These are phyloP conservation scores for Marmota flaviventris DNA, from an alignment of 2,113 vertebrate genomes.

Conservation along the genomic window DNA sequence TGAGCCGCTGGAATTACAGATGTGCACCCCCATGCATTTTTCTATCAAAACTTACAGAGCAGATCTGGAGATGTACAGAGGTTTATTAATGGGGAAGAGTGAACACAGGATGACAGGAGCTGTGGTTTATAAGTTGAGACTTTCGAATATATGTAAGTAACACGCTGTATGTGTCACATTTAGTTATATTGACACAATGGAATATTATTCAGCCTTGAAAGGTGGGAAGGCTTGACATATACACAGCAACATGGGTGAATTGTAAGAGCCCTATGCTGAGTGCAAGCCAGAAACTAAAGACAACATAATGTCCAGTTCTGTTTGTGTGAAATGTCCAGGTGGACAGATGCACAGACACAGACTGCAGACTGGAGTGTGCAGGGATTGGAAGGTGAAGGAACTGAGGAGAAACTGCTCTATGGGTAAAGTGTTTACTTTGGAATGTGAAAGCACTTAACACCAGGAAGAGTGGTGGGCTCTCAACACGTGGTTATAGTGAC, in stretches of 20 bases:
- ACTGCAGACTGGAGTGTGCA: background rate
- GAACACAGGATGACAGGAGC: background rate
- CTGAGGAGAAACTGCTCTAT: background rate
- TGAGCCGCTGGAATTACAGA: too few relatives aligned
- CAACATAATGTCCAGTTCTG: too few relatives aligned
- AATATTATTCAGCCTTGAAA: too few relatives aligned
- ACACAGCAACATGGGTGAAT: too few relatives aligned
- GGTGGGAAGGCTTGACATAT: too few relatives aligned
- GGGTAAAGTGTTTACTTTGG: background rate
- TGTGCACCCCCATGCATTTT: background rate
- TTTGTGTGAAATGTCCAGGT: background rate
- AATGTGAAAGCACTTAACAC: accelerated
- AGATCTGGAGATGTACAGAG: background rate
- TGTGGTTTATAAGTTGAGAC: too few relatives aligned
- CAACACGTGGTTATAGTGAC: too few relatives aligned
- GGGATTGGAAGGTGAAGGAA: background rate
- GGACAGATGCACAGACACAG: too few relatives aligned
- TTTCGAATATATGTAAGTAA: background rate
- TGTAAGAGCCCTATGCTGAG: too few relatives aligned
- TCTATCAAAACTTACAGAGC: background rate
- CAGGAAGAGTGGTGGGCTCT: background rate
- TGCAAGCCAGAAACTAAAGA: too few relatives aligned
- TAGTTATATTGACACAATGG: too few relatives aligned
- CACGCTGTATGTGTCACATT: background rate
- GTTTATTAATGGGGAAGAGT: too few relatives aligned